Base-by-base conservation (phyloP, 2,113 vertebrate species). In the Hepsetus odoe region DNA sequence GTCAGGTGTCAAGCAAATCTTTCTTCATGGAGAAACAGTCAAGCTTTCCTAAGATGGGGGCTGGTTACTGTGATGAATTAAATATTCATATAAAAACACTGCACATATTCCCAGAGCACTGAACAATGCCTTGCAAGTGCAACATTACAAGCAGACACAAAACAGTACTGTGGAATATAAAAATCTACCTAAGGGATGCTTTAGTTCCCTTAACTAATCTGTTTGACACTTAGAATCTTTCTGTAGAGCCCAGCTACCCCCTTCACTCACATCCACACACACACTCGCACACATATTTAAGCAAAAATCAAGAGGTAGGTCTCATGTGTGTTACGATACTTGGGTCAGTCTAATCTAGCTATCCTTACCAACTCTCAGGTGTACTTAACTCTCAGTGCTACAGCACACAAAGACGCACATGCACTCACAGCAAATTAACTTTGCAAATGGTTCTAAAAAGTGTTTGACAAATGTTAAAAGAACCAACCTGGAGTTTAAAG, bases 161-260 rank as follows among this genome's bases (percentile, higher is more conserved):
- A 65, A 65, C 61, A 64, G 28, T 32, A 1, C 20, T n/a, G 51
- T 2, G 18, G 53, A 67, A 32, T 46, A 33, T 28, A 80, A 26
- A 64, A 66, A 66, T 65, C 62, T 22, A 72, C 46, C 51, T 30
- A 28, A 61, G 61, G 59, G 71, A 32, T 7, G n/a, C 22, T 13
- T 46, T 30, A 66, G 72, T 46, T 80, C 77, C 77, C 77, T 33
- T 46, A 78, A 32, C 70, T 67, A 53, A 73, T 74, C 64, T 80
- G 64, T 26, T 32, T n/a, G 30, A 16, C 49, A 24, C 35, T 53
- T 13, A 20, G 59, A 73, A 73, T 66, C n/a, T 40, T 65, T 61
- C 72, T 42, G 22, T 30, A 56, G 24, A 44, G 22, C 22, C 28
- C 55, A 62, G 1, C 1, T 24, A 22, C 20, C n/a, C n/a, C n/a